phyloP scores from a whole-genome alignment of 1,140 invertebrate genomes.

The Listronotus bonariensis region DNA sequence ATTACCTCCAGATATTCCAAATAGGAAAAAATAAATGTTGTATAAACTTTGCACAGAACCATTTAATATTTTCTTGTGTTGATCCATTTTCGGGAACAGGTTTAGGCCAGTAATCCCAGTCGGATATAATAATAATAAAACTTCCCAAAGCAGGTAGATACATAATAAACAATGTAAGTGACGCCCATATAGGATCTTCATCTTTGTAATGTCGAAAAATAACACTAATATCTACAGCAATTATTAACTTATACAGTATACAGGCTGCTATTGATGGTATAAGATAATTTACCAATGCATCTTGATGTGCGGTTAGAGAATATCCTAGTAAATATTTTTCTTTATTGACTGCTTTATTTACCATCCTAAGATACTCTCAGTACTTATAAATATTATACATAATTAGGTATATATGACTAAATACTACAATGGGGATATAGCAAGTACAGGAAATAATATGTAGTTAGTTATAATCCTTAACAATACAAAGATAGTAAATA shows the following conservation, averaged over 20 bases:
- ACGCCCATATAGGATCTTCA: conserved; percentile 57
- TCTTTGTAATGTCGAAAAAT: conserved; percentile 58
- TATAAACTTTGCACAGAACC: conserved; percentile 62
- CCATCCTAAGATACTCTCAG: not conserved
- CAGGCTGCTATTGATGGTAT: conserved; percentile 56
- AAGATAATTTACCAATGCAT: conserved; percentile 58
- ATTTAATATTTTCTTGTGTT: conserved; percentile 53
- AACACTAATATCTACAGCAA: conserved; percentile 58
- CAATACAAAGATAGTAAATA: too few species aligned
- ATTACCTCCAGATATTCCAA: conserved; percentile 71
- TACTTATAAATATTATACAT: not conserved
- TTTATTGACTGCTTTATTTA: conserved; percentile 42
- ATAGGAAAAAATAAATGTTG: conserved; percentile 68
- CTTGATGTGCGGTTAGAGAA: conserved; percentile 54
- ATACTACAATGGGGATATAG: too few species aligned
- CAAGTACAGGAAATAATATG: too few species aligned
- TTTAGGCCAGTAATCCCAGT: conserved; percentile 60
- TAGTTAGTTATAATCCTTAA: too few species aligned
- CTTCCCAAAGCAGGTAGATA: conserved; percentile 59
- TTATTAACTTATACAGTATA: conserved; percentile 57
- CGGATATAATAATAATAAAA: conserved; percentile 59
- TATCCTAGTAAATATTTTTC: conserved; percentile 45
- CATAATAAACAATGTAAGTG: conserved; percentile 57
- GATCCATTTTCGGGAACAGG: conserved; percentile 45
- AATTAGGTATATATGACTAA: too few species aligned